Evolutionary conservation across 2,888 invertebrate species (phyloP), one percentile per base, ranked within the genome.

Genomic region (Drosophila meridiana): DNA sequence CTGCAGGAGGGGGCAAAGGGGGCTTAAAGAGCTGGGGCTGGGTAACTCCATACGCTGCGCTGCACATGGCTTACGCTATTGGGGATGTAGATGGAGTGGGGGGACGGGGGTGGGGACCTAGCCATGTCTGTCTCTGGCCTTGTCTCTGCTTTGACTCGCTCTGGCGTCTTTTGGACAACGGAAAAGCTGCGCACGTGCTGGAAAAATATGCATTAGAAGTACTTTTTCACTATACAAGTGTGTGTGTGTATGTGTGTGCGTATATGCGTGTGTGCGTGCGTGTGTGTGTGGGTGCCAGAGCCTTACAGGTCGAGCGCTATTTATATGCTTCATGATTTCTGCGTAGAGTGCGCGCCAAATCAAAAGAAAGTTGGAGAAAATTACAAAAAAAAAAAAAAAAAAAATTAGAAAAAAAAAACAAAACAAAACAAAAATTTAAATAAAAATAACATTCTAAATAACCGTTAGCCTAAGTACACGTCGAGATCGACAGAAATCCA

Each of bases 111-210:
- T 1, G 7, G 45, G 11, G 7, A 3, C n/a, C n/a, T n/a, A 42
- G n/a, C 63, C 62, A 53, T 69, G 69, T 73, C 28, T 14, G 47
- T 28, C 28, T 50, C 79, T 83, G 80, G 78, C 81, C 78, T 69
- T 69, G 82, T 72, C 79, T 78, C 70, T 61, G 86, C 63, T 56
- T 48, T 72, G 61, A 60, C 62, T 59, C 80, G 78, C 80, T 80
- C 67, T 65, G 76, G 9, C 82, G 63, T 70, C 60, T 84, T 75
- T 59, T 68, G 73, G 69, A 72, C 55, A 66, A 8, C 50, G 86
- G 86, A 90, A 87, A 87, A 87, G 88, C 86, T 88, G 83, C 84
- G 87, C 89, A 87, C 89, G 87, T 90, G 90, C 89, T 85, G 90
- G 90, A 90, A 87, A 85, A 87, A 80, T 90, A 77, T 90, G 86